A percentile compares a stretch with the other conserved stretches of the same genome.
phyloP scores from a whole-genome alignment of 2,797 vertebrate species.

The Sarcophilus harrisii region DNA sequence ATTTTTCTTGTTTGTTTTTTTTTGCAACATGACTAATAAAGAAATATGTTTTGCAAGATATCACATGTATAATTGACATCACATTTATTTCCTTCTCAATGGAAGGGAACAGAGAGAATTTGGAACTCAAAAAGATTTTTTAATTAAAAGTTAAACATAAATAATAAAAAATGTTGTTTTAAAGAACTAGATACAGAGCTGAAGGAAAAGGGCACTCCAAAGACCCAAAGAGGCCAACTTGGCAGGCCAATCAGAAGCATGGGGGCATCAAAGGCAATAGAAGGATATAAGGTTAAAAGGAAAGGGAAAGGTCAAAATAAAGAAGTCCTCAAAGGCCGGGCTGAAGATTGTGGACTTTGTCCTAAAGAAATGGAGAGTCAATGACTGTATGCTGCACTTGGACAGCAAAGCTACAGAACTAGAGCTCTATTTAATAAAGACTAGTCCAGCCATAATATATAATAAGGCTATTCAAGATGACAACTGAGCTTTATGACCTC shows the following conservation, averaged over 20 bases:
- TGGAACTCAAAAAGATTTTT: neutral
- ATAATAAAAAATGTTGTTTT: neutral
- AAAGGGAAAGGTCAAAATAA: neutral
- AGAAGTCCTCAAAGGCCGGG: neutral
- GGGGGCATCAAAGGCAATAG: neutral
- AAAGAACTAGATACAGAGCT: neutral
- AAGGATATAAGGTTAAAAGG: neutral
- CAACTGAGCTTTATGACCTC: neutral
- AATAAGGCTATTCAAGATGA: neutral
- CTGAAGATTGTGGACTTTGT: neutral
- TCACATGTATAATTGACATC: neutral
- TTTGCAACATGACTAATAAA: neutral
- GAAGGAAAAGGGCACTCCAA: neutral
- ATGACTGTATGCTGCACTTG: neutral
- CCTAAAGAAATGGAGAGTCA: neutral
- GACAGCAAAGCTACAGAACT: neutral
- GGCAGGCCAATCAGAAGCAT: neutral
- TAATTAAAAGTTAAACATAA: neutral
- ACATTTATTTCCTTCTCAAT: neutral
- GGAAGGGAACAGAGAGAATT: neutral
- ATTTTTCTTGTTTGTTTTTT: neutral
- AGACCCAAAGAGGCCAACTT: neutral
- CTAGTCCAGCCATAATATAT: neutral
- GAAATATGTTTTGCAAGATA: neutral
- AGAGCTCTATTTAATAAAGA: neutral